Base-by-base conservation (phyloP, 2,888 invertebrate genomes). In the Tineola bisselliella region DNA sequence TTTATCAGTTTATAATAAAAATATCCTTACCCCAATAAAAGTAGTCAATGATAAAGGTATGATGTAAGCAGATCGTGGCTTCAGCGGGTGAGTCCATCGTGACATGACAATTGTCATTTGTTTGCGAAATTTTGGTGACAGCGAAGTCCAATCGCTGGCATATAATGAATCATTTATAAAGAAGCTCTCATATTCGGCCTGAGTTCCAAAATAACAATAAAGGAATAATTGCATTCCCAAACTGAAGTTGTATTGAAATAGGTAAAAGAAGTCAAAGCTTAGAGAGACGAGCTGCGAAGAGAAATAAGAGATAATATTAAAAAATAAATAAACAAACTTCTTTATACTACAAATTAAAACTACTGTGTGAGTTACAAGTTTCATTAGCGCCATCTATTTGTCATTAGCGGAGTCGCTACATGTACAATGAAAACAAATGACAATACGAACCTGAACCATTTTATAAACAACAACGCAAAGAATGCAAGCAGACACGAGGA, bases 101-200 rank as follows among this genome's bases (percentile, higher is more conserved):
- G 43, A 1, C 62, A 62, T 62, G 4, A 44, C 60, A 5, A 62
- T 61, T 8, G 60, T 25, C 52, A 61, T 57, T 54, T 38, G 60
- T 10, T 56, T 31, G 15, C 62, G 61, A 57, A 62, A 62, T 30
- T 33, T 58, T 4, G 62, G 62, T 6, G 61, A 58, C 11, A 62
- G 52, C 1, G 57, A 52, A 12, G 58, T 57, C 62, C 62, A 62
- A 44, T 62, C 58, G 38, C 61, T 60, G 0, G 44, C 57, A 38
- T 62, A 62, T 13, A 62, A 56, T 15, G 62, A 61, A 17, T 62
- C 61, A 25, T 61, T 61, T 8, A 62, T 31, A 38, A 61, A 59
- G 17, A 18, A 30, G 52, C 62, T 62, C 62, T 60, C 62, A 17
- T 60, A 30, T 11, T 56, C 44, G 17, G 56, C 60, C 31, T 60